phyloP scores from a whole-genome alignment of 2,888 invertebrate genomes.

The Pseudanteris insignis region DNA sequence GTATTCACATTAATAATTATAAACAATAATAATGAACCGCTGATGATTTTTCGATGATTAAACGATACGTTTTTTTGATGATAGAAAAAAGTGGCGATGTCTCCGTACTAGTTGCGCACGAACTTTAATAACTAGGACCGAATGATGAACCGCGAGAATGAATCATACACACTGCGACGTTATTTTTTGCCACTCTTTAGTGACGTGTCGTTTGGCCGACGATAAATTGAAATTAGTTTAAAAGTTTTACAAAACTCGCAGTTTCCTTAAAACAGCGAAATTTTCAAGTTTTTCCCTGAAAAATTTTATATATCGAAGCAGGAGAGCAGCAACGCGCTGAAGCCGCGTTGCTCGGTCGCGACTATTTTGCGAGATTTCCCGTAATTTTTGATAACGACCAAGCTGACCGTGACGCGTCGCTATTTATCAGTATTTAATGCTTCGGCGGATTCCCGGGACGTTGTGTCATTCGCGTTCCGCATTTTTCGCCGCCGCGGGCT shows the following conservation, averaged over 20 bases:
- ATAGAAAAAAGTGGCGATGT: no score
- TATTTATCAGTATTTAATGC: slow-evolving; percentile 19
- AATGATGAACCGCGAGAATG: no score
- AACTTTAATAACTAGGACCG: no score
- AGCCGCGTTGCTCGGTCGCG: slow-evolving; percentile 54
- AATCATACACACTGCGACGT: background rate
- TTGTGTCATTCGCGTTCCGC: background rate
- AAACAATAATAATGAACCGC: no score
- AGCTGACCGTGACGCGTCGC: slow-evolving; percentile 26
- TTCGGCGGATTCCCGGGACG: slow-evolving; percentile 1
- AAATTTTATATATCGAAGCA: slow-evolving; percentile 71
- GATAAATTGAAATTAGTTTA: slow-evolving; percentile 39
- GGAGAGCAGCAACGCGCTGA: slow-evolving; percentile 65
- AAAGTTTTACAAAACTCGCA: slow-evolving; percentile 19
- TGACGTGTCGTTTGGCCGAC: background rate
- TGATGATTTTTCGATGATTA: no score
- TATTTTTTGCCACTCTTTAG: background rate
- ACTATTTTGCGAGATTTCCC: slow-evolving; percentile 57
- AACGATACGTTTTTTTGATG: no score
- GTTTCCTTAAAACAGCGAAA: slow-evolving; percentile 68
- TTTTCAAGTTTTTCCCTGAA: slow-evolving; percentile 71
- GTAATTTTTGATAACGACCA: slow-evolving; percentile 45
- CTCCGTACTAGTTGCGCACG: no score
- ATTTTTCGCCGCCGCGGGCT: slow-evolving; percentile 14
- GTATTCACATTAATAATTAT: no score